Evolutionary conservation across 2,797 vertebrate genomes (phyloP), one percentile per base, ranked within the genome.

Genomic region (Danio aesculapii): DNA sequence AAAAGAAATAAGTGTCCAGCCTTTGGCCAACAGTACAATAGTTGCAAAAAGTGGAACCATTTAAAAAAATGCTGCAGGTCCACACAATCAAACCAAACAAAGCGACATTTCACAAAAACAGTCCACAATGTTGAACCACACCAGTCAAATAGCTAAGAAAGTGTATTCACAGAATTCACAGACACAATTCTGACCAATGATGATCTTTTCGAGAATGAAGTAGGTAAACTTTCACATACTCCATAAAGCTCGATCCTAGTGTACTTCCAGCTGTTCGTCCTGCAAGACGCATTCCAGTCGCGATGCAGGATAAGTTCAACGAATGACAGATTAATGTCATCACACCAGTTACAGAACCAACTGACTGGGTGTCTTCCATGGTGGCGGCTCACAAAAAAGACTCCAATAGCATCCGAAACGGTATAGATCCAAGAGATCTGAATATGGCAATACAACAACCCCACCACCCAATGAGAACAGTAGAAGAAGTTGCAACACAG

Each of bases 341-440:
- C 8, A 49, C 39, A 5, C 62, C 80, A 0, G 6, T 70, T 10
- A 52, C 71, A 0, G 6, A 83, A 19, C 53, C 30, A 6, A 69
- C 64, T 6, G 44, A 77, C 4, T 85, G 76, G 75, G 81, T 80
- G 11, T 83, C 58, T 41, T 78, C 71, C 8, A 71, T 82, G 76
- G 52, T 73, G n/a, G n/a, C n/a, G n/a, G n/a, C n/a, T 53, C 21
- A 11, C 39, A 53, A 53, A 53, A 70, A 70, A 2, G 14, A 70
- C 21, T 14, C 47, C 0, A 39, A 52, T 1, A 49, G 16, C 47
- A 69, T 52, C 3, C 11, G 0, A 8, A 69, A 41, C 43, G 41
- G 82, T 55, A 80, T 75, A 52, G 71, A 83, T 13, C 59, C 64
- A 46, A 63, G 57, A 44, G 66, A 84, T 39, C 58, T 84, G 6